A percentile compares a stretch with the other conserved stretches of the same genome.
phyloP scores from a whole-genome alignment of 2,888 invertebrate genomes.

The Hyalella azteca region DNA sequence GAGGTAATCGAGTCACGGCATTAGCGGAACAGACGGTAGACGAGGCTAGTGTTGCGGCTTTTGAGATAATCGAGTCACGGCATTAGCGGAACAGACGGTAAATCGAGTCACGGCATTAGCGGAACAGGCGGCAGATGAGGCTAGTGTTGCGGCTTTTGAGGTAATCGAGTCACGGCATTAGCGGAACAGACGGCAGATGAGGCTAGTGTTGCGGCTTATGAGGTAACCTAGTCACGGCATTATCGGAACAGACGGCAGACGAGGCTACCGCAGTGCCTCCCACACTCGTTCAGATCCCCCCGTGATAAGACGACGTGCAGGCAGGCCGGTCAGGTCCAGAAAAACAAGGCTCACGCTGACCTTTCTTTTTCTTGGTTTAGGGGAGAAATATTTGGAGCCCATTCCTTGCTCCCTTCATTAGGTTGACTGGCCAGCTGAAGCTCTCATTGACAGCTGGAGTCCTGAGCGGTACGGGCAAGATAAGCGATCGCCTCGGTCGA shows the following conservation, averaged over 20 bases:
- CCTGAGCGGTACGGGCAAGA: neutral
- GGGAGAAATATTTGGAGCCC: neutral
- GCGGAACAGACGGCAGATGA: neutral
- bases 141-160: too few species aligned
- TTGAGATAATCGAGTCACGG: too few species aligned
- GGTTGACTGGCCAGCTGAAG: neutral
- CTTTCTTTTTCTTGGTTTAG: neutral
- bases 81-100: too few species aligned
- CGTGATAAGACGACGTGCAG: too few species aligned
- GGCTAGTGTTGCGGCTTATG: neutral
- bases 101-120: too few species aligned
- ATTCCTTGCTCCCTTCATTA: neutral
- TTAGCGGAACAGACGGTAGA: too few species aligned
- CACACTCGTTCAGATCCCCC: slow-evolving; percentile 25
- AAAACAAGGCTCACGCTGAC: neutral
- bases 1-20: too few species aligned
- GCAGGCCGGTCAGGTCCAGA: neutral
- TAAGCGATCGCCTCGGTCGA: too few species aligned
- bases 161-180: neutral
- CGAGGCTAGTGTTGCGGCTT: too few species aligned
- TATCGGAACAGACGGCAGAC: slow-evolving; percentile 1
- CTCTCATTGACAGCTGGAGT: neutral
- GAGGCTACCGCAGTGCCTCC: slow-evolving; percentile 27
- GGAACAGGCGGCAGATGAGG: too few species aligned
- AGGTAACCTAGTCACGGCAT: slow-evolving; percentile 5